A percentile compares a stretch with the other conserved stretches of the same genome.
Conservation (phyloP, 2,888 invertebrate species). For the Diaphora mendica region DNA sequence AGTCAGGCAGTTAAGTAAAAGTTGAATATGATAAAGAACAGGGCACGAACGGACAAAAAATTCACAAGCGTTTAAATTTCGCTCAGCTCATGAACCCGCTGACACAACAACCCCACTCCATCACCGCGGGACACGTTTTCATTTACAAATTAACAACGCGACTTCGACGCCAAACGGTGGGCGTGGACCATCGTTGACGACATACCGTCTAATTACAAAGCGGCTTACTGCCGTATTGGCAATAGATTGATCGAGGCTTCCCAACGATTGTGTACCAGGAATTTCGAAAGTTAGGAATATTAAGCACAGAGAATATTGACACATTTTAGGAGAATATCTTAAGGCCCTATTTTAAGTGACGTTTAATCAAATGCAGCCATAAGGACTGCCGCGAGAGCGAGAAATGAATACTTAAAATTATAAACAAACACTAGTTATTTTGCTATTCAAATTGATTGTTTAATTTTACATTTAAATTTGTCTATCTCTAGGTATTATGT, state of each 20-base stretch:
- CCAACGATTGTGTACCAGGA: constrained; percentile 13
- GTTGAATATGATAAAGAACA: neutral
- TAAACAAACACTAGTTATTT: too few species aligned
- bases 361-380: too few species aligned
- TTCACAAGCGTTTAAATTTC: neutral
- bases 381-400: too few species aligned
- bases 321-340: neutral
- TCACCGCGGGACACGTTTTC: constrained; percentile 70
- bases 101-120: constrained; percentile 32
- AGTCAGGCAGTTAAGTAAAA: neutral
- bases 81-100: constrained; percentile 29
- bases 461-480: too few species aligned
- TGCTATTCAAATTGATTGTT: too few species aligned
- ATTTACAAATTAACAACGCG: constrained; percentile 73
- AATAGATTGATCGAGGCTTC: constrained; percentile 40
- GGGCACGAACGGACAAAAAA: too few species aligned
- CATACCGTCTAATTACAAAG: constrained; percentile 75
- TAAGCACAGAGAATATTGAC: neutral
- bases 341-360: neutral
- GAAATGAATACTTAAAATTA: too few species aligned
- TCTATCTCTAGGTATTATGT: too few species aligned
- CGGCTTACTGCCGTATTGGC: constrained; percentile 53
- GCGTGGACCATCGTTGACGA: constrained; percentile 67
- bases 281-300: neutral
- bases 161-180: constrained; percentile 73